Evolutionary conservation across 2,888 invertebrate genomes (phyloP).

Genomic region (Sesamia inferens): DNA sequence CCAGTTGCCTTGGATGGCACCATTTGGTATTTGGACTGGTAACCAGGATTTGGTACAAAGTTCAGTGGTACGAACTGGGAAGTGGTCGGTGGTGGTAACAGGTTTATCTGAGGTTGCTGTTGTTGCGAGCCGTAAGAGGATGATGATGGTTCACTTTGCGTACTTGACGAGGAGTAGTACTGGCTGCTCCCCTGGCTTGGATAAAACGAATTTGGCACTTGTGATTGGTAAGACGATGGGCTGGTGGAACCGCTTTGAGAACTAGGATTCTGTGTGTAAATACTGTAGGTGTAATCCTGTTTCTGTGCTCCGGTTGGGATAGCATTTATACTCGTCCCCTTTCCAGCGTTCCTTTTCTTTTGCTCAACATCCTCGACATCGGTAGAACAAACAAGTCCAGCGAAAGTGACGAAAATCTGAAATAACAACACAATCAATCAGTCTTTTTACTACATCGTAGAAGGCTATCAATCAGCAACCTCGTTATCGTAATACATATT

Average conservation of each 20-base stretch:
- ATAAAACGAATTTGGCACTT: slow-evolving; percentile 82
- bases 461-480: slow-evolving; percentile 73
- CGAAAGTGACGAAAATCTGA: slow-evolving; percentile 81
- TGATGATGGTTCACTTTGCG: slow-evolving; percentile 69
- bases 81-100: slow-evolving; percentile 73
- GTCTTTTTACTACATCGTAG: slow-evolving; percentile 64
- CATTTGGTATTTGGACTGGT: slow-evolving; percentile 85
- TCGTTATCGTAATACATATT: slow-evolving; percentile 52
- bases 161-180: slow-evolving; percentile 76
- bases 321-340: slow-evolving; percentile 80
- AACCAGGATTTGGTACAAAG: slow-evolving; percentile 83
- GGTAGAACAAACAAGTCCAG: slow-evolving; percentile 76
- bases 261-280: slow-evolving; percentile 79
- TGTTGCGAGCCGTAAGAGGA: slow-evolving; percentile 62
- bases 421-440: slow-evolving; percentile 71
- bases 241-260: slow-evolving; percentile 68
- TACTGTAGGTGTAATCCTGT: slow-evolving; percentile 84
- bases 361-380: slow-evolving; percentile 84
- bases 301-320: slow-evolving; percentile 86
- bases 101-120: slow-evolving; percentile 75
- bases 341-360: slow-evolving; percentile 85
- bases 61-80: slow-evolving; percentile 83
- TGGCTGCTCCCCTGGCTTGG: slow-evolving; percentile 80
- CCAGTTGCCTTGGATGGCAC: slow-evolving; percentile 80
- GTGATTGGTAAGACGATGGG: slow-evolving; percentile 77